These are phyloP conservation scores for Anguilla megastoma DNA, from an alignment of 2,797 vertebrate genomes.

Conservation along the genomic window DNA sequence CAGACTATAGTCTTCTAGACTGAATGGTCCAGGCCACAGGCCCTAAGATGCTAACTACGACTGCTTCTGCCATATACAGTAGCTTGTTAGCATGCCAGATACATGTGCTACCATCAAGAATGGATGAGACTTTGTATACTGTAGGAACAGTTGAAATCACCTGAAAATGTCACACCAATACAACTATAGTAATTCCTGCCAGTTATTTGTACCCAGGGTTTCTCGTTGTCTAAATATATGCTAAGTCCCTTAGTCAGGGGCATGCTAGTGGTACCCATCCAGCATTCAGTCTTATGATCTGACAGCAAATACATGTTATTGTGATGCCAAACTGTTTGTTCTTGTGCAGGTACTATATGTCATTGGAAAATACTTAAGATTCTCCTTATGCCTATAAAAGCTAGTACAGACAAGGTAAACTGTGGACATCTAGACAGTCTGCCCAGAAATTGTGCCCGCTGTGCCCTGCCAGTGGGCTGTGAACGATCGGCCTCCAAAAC, in stretches of 20 bases:
- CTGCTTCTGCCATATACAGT: not conserved
- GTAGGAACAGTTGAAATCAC: not conserved
- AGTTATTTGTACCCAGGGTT: not conserved
- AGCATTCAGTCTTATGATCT: not conserved
- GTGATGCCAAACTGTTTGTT: not conserved
- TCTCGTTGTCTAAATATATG: not conserved
- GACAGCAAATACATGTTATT: not conserved
- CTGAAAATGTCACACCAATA: not conserved
- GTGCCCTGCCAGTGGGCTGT: not conserved
- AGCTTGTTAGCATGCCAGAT: not conserved
- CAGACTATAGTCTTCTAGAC: not conserved
- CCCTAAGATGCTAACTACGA: not conserved
- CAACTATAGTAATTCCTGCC: not conserved
- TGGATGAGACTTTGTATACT: not conserved
- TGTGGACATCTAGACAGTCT: slow-evolving; percentile 6
- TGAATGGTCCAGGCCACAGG: not conserved
- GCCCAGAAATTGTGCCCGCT: slow-evolving; percentile 3
- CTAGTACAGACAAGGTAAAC: not conserved
- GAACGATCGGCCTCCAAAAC: not conserved
- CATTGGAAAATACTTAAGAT: not conserved
- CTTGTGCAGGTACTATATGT: not conserved
- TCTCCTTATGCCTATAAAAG: not conserved
- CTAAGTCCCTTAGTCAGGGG: not conserved
- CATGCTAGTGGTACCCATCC: too few relatives aligned
- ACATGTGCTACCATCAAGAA: not conserved